These are phyloP conservation scores for Zaprionus taronus DNA, from an alignment of 1,140 invertebrate genomes.

Conservation along the genomic window DNA sequence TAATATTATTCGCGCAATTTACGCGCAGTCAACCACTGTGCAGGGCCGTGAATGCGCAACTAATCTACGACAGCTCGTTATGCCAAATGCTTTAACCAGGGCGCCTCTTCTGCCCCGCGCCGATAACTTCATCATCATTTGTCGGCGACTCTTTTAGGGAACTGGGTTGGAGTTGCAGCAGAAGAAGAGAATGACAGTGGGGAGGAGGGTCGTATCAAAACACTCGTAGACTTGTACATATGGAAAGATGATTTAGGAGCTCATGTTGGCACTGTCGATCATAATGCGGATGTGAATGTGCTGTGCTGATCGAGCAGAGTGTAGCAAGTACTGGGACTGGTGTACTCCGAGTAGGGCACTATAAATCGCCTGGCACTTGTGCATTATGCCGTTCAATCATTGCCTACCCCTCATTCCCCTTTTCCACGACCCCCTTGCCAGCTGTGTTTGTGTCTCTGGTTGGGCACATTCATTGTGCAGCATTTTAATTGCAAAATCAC, in stretches of 20 bases:
- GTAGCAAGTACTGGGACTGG: constrained; percentile 1
- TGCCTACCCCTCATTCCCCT: neutral
- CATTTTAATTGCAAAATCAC: constrained; percentile 80
- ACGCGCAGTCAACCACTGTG: constrained; percentile 33
- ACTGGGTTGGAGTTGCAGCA: constrained; percentile 20
- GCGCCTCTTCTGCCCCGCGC: constrained; percentile 9
- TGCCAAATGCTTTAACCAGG: constrained; percentile 50
- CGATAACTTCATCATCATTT: constrained; percentile 74
- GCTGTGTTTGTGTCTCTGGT: constrained; percentile 31
- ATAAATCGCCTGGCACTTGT: constrained; percentile 78
- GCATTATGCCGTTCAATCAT: constrained; percentile 73
- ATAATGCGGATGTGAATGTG: constrained; percentile 56
- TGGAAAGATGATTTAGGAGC: constrained; percentile 68
- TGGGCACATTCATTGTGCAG: constrained; percentile 40
- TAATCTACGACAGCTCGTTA: constrained; percentile 53
- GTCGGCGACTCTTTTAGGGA: constrained; percentile 52
- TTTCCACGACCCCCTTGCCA: neutral
- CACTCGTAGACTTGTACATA: constrained; percentile 52
- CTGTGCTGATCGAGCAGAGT: constrained; percentile 42
- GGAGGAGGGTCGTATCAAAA: constrained; percentile 25
- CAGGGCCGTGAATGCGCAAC: constrained; percentile 26
- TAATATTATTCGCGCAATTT: constrained; percentile 17
- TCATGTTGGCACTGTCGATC: constrained; percentile 51
- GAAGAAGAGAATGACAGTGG: neutral
- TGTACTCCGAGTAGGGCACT: constrained; percentile 23